Percentiles rank a stretch among this genome's conserved stretches.
These are phyloP conservation scores for Erebia ligea DNA, from an alignment of 2,888 invertebrate species.

Conservation along the genomic window DNA sequence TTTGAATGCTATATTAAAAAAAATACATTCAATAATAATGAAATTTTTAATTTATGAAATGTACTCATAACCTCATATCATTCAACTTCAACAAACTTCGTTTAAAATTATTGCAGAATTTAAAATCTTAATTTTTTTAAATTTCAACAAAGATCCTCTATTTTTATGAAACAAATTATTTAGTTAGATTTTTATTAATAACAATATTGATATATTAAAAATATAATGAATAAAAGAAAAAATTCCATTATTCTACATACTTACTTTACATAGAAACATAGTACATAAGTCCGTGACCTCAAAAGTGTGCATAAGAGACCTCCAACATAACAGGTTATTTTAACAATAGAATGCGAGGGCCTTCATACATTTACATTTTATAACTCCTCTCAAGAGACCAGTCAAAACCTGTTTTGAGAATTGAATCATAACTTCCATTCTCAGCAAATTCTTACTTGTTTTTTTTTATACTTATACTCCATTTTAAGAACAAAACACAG, in stretches of 20 bases:
- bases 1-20: conserved; percentile 52
- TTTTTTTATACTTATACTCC: neutral
- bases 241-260: too few relatives aligned
- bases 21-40: neutral
- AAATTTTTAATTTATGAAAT: too few relatives aligned
- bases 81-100: neutral
- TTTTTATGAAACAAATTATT: too few relatives aligned
- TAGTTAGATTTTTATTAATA: too few relatives aligned
- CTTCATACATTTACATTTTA: conserved; percentile 25
- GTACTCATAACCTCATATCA: too few relatives aligned
- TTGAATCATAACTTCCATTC: conserved; percentile 7
- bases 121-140: neutral
- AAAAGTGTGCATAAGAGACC: neutral
- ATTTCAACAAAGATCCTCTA: too few relatives aligned
- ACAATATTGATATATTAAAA: too few relatives aligned
- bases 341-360: conserved; percentile 3
- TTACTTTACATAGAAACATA: too few relatives aligned
- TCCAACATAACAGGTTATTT: conserved; percentile 13
- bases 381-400: neutral
- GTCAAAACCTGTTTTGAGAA: conserved; percentile 7
- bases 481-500: too few relatives aligned
- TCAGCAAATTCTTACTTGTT: neutral
- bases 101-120: neutral
- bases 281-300: conserved; percentile 9
- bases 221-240: too few relatives aligned